Evolutionary conservation across 2,113 vertebrate species (phyloP).

Genomic region (Tretioscincus oriximinensis): DNA sequence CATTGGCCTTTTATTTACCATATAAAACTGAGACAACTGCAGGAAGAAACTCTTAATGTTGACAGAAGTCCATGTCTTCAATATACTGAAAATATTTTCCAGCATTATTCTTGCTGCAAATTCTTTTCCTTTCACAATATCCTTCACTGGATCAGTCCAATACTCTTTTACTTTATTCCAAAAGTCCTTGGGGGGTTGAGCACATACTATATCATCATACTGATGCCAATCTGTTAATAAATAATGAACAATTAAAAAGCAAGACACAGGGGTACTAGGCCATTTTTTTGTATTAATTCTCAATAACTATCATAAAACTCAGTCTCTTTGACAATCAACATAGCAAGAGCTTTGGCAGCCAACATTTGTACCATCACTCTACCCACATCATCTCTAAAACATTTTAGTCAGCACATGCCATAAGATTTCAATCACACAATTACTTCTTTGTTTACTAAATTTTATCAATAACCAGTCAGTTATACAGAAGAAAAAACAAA

Average conservation of each 20-base stretch:
- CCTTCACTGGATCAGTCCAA: background rate
- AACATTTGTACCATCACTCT: too few species aligned
- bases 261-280: too few species aligned
- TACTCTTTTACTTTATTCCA: fast-evolving
- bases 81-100: conserved; percentile 79
- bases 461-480: too few species aligned
- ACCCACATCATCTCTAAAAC: too few species aligned
- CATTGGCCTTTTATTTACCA: conserved; percentile 46
- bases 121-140: conserved; percentile 71
- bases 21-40: conserved; percentile 80
- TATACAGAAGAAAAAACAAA: too few species aligned
- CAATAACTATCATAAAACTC: too few species aligned
- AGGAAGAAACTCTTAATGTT: conserved; percentile 76
- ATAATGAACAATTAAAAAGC: too few species aligned
- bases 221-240: conserved; percentile 86
- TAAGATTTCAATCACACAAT: background rate
- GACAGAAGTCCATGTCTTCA: conserved; percentile 70
- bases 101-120: conserved; percentile 82
- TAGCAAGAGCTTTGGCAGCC: too few species aligned
- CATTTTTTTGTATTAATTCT: too few species aligned
- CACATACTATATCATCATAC: conserved; percentile 90
- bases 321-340: too few species aligned
- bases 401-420: background rate
- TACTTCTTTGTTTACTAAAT: background rate
- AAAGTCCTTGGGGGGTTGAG: fast-evolving